Percentiles rank a stretch among this genome's conserved stretches.
phyloP scores from a whole-genome alignment of 2,797 vertebrate species.

The Alcedo atthis region DNA sequence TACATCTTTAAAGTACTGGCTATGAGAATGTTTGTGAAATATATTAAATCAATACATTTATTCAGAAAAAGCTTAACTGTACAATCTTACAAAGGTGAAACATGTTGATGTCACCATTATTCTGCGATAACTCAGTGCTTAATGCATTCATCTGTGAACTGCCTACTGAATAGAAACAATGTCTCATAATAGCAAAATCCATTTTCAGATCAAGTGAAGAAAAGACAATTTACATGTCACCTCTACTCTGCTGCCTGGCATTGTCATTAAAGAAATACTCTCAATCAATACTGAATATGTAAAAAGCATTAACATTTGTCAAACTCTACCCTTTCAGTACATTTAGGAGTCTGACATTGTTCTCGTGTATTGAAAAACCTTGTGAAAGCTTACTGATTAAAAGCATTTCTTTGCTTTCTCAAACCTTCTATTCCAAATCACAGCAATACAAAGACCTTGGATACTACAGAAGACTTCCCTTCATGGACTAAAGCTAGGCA shows the following conservation, averaged over 20 bases:
- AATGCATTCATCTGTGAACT: slow-evolving; percentile 39
- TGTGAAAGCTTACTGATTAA: slow-evolving; percentile 15
- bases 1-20: neutral
- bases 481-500: neutral
- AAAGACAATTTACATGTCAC: slow-evolving; percentile 47
- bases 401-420: slow-evolving; percentile 14
- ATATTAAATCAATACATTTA: slow-evolving; percentile 32
- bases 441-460: neutral
- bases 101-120: slow-evolving; percentile 38
- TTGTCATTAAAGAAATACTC: slow-evolving; percentile 23
- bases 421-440: neutral
- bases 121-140: slow-evolving; percentile 13
- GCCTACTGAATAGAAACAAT: slow-evolving; percentile 53
- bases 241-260: neutral
- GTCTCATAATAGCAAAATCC: slow-evolving; percentile 53
- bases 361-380: slow-evolving; percentile 10
- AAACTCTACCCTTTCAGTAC: neutral
- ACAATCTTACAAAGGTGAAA: neutral
- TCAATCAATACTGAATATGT: slow-evolving; percentile 45
- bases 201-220: slow-evolving; percentile 51
- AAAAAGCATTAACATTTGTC: slow-evolving; percentile 4
- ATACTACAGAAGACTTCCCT: neutral
- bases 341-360: neutral
- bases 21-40: neutral
- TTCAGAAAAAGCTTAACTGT: slow-evolving; percentile 21